Conservation (phyloP, 2,888 invertebrate genomes). For the Ectemnius continuus region DNA sequence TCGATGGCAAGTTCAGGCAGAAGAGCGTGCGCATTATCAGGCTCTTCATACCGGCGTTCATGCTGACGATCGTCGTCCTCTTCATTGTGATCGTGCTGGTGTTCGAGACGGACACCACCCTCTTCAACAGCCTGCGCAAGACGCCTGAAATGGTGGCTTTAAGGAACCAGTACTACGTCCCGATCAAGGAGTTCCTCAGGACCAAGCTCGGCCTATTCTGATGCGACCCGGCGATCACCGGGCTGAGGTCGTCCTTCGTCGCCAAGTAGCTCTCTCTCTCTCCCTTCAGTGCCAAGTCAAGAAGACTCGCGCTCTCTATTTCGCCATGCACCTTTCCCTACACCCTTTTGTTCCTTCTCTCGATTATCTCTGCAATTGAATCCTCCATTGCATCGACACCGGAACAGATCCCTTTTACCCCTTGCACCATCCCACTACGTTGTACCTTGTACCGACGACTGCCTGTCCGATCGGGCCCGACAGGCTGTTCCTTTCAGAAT, state of each 20-base stretch:
- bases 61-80: slow-evolving; percentile 86
- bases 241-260: slow-evolving; percentile 52
- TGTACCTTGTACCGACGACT: too few species aligned
- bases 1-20: slow-evolving; percentile 59
- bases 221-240: slow-evolving; percentile 70
- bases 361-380: background rate
- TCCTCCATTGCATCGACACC: too few species aligned
- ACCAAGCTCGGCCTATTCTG: slow-evolving; percentile 83
- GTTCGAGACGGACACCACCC: slow-evolving; percentile 88
- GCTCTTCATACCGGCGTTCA: slow-evolving; percentile 88
- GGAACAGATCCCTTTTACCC: too few species aligned
- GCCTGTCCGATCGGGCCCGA: too few species aligned
- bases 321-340: slow-evolving; percentile 29
- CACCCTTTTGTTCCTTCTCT: slow-evolving; percentile 17
- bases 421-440: too few species aligned
- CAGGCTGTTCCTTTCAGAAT: too few species aligned
- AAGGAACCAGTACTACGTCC: slow-evolving; percentile 89
- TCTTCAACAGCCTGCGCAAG: slow-evolving; percentile 84
- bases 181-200: slow-evolving; percentile 87
- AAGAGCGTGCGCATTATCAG: slow-evolving; percentile 80
- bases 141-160: slow-evolving; percentile 88
- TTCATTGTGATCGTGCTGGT: slow-evolving; percentile 85
- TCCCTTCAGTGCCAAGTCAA: slow-evolving; percentile 64
- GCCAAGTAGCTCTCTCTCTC: slow-evolving; percentile 45
- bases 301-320: slow-evolving; percentile 35